Evolutionary conservation across 1,140 invertebrate genomes (phyloP), one percentile per base, ranked within the genome.

Genomic region (Drosophila asahinai): DNA sequence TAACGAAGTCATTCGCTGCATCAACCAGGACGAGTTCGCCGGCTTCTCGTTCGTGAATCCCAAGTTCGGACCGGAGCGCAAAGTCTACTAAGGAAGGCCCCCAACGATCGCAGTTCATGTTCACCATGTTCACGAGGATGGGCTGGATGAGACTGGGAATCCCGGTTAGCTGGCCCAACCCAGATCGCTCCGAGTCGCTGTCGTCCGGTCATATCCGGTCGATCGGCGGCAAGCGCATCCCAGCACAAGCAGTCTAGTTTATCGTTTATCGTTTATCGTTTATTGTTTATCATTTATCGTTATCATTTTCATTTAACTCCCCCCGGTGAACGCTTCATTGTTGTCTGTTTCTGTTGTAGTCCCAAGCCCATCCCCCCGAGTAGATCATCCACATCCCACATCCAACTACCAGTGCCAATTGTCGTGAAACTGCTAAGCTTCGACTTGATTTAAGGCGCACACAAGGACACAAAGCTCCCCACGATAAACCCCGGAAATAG

Each of bases 41-140:
- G 98, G 98, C 45, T 99, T 99, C 94, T 99, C 98, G 62, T 99
- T 99, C 93, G 95, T 98, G 73, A 99, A 99, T 94, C 95, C 95
- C 78, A 98, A 99, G 93, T 99, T 96, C 94, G 97, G 97, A 94
- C 97, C 97, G 54, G 94, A 94, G 79, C 94, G 95, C 70, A 93
- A 93, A 80, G 91, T 92, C 65, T 92, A 90, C 79, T 93, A 93
- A 86, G 22, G 22, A 27, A 61, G 43, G 54, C 14, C 57, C 42
- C 66, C 49, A 74, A 45, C 71, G 67, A 74, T 73, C 40, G 17
- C 22, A 52, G 55, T 45, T 74, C 38, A 73, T 52, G 45, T 73
- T 62, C 58, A 57, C 58, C 36, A 14, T 38, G 36, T 27, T 67
- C 38, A 60, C 52, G 49, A 59, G 40, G 45, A 47, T 47, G 45